phyloP scores from a whole-genome alignment of 1,140 invertebrate species.

The Yoshiicerus persimilis region DNA sequence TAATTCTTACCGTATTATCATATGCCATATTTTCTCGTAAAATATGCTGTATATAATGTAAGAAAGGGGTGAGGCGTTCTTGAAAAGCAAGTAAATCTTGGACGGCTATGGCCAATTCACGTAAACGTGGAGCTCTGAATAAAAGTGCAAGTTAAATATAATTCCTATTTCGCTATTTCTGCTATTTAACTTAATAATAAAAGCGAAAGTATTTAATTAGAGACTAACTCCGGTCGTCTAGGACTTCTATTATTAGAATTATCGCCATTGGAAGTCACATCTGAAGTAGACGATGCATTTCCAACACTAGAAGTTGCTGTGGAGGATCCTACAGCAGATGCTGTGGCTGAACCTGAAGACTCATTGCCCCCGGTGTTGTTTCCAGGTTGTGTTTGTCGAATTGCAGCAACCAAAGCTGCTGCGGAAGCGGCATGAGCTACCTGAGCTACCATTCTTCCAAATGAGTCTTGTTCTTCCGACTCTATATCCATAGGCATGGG shows the following conservation, averaged over 20 bases:
- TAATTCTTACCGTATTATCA: not conserved
- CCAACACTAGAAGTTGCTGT: not conserved
- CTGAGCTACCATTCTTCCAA: constrained; percentile 39
- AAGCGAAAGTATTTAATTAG: not conserved
- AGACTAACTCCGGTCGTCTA: constrained; percentile 41
- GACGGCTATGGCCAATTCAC: constrained; percentile 37
- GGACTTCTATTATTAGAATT: not conserved
- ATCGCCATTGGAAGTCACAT: not conserved
- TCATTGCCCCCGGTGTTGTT: not conserved
- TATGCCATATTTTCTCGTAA: constrained; percentile 43
- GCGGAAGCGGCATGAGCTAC: constrained; percentile 38
- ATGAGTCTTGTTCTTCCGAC: constrained; percentile 2
- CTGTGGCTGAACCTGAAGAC: not conserved
- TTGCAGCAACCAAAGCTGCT: constrained; percentile 26
- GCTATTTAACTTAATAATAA: too few relatives aligned
- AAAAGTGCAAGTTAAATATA: not conserved
- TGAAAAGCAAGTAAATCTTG: constrained; percentile 38
- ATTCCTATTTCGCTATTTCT: not conserved
- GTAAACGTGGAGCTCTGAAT: constrained; percentile 40
- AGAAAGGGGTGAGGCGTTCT: constrained; percentile 36
- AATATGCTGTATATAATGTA: constrained; percentile 36
- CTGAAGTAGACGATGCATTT: not conserved
- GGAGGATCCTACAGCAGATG: not conserved
- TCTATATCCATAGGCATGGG: constrained; percentile 30
- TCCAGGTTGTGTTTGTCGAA: not conserved